Base-by-base conservation (phyloP, 92 coral and sea anemone species). In the Plumapathes pennacea region DNA sequence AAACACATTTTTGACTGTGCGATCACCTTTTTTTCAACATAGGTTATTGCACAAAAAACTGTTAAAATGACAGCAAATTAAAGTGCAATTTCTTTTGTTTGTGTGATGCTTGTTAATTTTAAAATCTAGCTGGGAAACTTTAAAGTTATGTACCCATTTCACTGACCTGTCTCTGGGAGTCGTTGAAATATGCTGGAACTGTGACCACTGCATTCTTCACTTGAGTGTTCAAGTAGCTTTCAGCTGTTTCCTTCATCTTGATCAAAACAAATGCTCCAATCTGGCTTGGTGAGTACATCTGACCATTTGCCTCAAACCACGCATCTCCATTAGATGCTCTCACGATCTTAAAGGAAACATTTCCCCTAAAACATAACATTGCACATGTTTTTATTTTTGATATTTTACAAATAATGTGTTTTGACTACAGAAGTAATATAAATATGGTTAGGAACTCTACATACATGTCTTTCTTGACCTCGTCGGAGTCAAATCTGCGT, bases 211-310 rank as follows among this genome's bases (percentile, higher is more conserved):
- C 97, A 77, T 89, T 89, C 45, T 83, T 85, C 32, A 89, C 92
- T 4, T 81, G 71, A 11, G 85, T 76, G n/a, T 85, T 85, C 36
- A 89, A 66, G 59, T 89, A 89, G 43, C 45, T 89, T 18, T 89
- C 97, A 0, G 94, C 97, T 9, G 97, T 89, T 41, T 89, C 97
- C 28, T 89, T 89, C 97, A 89, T 89, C 70, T 89, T 89, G 62
- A 86, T 85, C 4, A 89, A 72, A 14, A 81, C 83, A 85, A 89
- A 89, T 3, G 97, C 97, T n/a, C 97, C 97, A 46, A 89, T 79
- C 57, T 89, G 97, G 48, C 97, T 89, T 36, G 97, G 97, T 24
- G 94, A 89, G 55, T 89, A 89, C 89, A 89, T 71, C 43, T 81
- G 84, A 21, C 97, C 97, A 71, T 76, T 82, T 17, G 86, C 94